Evolutionary conservation across 1,140 invertebrate genomes (phyloP).

Genomic region (Cydia pomonella): DNA sequence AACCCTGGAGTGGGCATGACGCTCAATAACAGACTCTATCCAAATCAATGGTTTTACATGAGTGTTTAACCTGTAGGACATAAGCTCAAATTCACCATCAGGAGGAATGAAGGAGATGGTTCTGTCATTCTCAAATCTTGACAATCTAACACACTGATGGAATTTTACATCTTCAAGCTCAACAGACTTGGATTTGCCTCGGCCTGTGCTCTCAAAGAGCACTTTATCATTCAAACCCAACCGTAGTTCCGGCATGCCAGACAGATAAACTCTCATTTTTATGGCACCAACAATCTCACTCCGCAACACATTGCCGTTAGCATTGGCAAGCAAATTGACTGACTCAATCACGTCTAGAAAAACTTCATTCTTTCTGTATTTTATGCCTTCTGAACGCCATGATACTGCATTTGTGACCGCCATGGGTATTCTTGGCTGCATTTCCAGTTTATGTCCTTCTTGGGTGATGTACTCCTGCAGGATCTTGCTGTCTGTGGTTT

Average conservation of each 20-base stretch:
- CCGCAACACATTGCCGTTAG: slow-evolving; percentile 97
- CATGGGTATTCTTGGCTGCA: slow-evolving; percentile 97
- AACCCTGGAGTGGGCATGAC: slow-evolving; percentile 98
- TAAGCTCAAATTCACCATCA: slow-evolving; percentile 99
- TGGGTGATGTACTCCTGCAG: slow-evolving; percentile 99
- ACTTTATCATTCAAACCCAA: slow-evolving; percentile 99
- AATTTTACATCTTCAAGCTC: slow-evolving; percentile 99
- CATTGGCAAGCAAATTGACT: slow-evolving; percentile 98
- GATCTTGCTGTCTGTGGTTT: slow-evolving; percentile 99
- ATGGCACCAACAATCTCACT: slow-evolving; percentile 99
- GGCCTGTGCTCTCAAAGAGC: slow-evolving; percentile 97
- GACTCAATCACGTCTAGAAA: slow-evolving; percentile 99
- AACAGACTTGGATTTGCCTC: slow-evolving; percentile 99
- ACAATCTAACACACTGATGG: slow-evolving; percentile 99
- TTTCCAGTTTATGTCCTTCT: slow-evolving; percentile 98
- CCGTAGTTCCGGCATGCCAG: slow-evolving; percentile 99
- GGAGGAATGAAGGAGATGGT: slow-evolving; percentile 99
- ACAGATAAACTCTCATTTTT: slow-evolving; percentile 99
- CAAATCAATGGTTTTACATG: slow-evolving; percentile 99
- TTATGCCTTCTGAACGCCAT: slow-evolving; percentile 99
- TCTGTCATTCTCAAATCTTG: slow-evolving; percentile 98
- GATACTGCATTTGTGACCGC: slow-evolving; percentile 99
- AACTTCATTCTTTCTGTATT: slow-evolving; percentile 99
- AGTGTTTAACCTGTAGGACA: slow-evolving; percentile 99
- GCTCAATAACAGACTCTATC: slow-evolving; percentile 99